Conservation (phyloP, 2,888 invertebrate species). For the Drosophila pseudotakahashii region DNA sequence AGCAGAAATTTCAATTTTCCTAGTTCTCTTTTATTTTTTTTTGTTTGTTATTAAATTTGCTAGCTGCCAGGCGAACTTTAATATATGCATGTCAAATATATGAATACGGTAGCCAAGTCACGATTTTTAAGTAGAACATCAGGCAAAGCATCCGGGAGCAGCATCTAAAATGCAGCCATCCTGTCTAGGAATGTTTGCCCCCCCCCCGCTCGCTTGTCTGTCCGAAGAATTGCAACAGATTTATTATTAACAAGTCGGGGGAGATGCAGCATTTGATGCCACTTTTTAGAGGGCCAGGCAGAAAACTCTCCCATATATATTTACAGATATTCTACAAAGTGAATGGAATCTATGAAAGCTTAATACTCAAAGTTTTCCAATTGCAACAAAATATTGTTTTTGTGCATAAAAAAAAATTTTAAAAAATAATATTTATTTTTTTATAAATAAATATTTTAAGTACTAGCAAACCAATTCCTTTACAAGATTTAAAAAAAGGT, state of each 20-base stretch:
- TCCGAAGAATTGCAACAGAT: slow-evolving; percentile 45
- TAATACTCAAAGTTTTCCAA: too few species aligned
- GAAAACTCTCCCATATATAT: neutral
- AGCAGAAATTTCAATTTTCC: slow-evolving; percentile 36
- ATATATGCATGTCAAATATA: slow-evolving; percentile 65
- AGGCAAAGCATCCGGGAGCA: slow-evolving; percentile 22
- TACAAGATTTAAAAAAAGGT: neutral
- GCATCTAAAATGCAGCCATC: slow-evolving; percentile 56
- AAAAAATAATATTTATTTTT: too few species aligned
- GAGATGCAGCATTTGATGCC: slow-evolving; percentile 34
- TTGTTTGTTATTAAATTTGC: slow-evolving; percentile 55
- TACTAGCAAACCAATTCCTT: too few species aligned
- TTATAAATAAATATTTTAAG: too few species aligned
- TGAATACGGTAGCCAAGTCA: slow-evolving; percentile 64
- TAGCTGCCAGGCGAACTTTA: slow-evolving; percentile 54
- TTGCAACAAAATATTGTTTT: too few species aligned
- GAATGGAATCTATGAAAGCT: slow-evolving; percentile 14
- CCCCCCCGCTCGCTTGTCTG: slow-evolving; percentile 38
- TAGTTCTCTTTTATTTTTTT: slow-evolving; percentile 26
- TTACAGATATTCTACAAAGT: slow-evolving; percentile 27
- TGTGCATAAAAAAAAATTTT: too few species aligned
- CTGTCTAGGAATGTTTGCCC: slow-evolving; percentile 33
- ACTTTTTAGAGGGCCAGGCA: slow-evolving; percentile 39
- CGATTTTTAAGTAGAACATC: slow-evolving; percentile 59
- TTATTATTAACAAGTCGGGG: slow-evolving; percentile 61